Evolutionary conservation across 2,797 vertebrate species (phyloP), one percentile per base, ranked within the genome.

Genomic region (Platalea minor): DNA sequence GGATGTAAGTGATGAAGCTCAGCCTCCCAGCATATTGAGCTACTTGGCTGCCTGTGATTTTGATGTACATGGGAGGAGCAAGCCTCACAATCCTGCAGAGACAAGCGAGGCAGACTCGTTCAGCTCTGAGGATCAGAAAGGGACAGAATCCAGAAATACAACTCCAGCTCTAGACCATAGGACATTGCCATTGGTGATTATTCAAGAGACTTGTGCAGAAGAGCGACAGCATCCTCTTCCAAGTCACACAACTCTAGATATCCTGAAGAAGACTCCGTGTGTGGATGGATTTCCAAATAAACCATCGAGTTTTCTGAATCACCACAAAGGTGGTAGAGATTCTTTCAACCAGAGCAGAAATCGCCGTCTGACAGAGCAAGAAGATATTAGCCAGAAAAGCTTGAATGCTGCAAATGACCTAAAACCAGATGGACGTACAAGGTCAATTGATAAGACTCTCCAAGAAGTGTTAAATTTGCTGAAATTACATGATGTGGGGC

Each of bases 21-120:
- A 98, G 82, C 98, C 98, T 26, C 98, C 98, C 89, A 99, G 98
- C 74, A 97, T 99, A 80, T 95, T 98, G 92, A 99, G 98, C 97
- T 99, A 98, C 97, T 95, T 99, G 97, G 98, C 98, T 7, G 96
- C 98, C 69, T 95, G 96, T 1, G 97, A 97, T 39, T 97, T 98
- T 5, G 81, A 53, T 26, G 91, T 74, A 5, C 95, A 50, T 0
- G 93, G 84, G 61, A 77, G 86, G 51, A 97, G 57, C 70, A 94
- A n/a, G 33, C 74, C 92, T 29, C 93, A 80, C 28, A 96, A 90
- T 29, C 68, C 96, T 3, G 94, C 93, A 0, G 97, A 98, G 89
- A 96, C 35, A 3, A 97, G 91, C 0, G 95, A 97, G 85, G 97
- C 93, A 17, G 98, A 97, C 56, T 98, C 97, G 0, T 94, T 98